These are phyloP conservation scores for Sebastes alutus DNA, from an alignment of 2,797 vertebrate species.

Conservation along the genomic window DNA sequence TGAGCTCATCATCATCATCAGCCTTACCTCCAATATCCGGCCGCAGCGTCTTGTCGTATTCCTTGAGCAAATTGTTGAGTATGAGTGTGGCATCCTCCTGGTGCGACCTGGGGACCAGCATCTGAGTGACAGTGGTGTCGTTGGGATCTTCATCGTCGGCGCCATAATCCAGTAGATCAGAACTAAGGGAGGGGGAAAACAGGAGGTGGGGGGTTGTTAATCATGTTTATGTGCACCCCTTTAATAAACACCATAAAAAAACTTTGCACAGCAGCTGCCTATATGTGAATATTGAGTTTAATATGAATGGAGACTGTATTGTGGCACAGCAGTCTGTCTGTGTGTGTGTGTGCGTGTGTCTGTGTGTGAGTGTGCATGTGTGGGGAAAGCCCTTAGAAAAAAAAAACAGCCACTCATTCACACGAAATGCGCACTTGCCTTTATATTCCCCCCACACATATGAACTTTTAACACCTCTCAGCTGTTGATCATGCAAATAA, in stretches of 20 bases:
- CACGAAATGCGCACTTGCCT: not conserved
- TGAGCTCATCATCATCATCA: not conserved
- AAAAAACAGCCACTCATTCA: conserved; percentile 17
- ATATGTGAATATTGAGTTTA: not conserved
- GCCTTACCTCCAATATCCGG: conserved; percentile 91
- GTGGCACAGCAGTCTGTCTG: not conserved
- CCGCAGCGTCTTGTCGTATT: conserved; percentile 91
- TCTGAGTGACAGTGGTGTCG: conserved; percentile 84
- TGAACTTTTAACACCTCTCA: conserved; percentile 44
- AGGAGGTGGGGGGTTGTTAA: not conserved
- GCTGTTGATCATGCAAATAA: conserved; percentile 31
- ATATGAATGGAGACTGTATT: not conserved
- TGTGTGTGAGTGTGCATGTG: not conserved
- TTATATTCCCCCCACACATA: not conserved
- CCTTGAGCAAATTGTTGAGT: conserved; percentile 89
- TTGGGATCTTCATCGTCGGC: conserved; percentile 84
- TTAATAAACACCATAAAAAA: not conserved
- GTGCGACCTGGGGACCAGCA: conserved; percentile 89
- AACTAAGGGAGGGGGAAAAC: conserved; percentile 49
- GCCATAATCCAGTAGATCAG: conserved; percentile 84
- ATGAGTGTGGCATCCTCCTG: conserved; percentile 90
- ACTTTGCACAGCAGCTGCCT: conserved; percentile 35
- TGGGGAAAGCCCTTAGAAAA: conserved; percentile 44
- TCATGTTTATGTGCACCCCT: not conserved
- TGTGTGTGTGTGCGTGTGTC: not conserved